Evolutionary conservation across 2,113 vertebrate genomes (phyloP).

Genomic region (Alaudala cheleensis): DNA sequence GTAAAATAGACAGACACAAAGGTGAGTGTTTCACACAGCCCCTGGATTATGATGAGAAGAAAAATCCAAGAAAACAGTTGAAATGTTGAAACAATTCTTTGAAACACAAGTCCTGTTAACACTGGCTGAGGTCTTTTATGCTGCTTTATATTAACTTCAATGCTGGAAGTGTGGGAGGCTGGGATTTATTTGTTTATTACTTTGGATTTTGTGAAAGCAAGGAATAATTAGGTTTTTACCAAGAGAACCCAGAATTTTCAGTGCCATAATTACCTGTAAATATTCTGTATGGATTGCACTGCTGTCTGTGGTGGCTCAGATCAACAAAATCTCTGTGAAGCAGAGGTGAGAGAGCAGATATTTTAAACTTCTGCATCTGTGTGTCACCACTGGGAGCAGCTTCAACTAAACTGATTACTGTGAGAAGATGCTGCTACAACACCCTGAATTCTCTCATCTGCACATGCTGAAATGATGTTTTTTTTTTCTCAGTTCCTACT

Average conservation of each 20-base stretch:
- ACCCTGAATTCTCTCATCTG: neutral
- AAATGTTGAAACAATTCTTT: neutral
- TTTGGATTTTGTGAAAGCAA: neutral
- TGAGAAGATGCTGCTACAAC: neutral
- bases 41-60: neutral
- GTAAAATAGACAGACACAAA: constrained; percentile 98
- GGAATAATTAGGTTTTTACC: neutral
- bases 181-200: neutral
- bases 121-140: neutral
- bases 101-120: neutral
- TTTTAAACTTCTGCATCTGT: neutral
- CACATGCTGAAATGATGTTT: neutral
- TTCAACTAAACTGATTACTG: neutral
- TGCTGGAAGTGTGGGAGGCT: neutral
- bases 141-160: neutral
- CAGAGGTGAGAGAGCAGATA: neutral
- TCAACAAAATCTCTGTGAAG: neutral
- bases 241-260: neutral
- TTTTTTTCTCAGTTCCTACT: constrained; percentile 85
- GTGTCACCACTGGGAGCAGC: neutral
- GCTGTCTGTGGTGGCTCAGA: neutral
- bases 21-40: constrained; percentile 74
- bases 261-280: neutral
- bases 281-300: neutral
- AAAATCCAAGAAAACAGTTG: neutral